Base-by-base conservation (phyloP, 64 coral and sea anemone species). In the Pachyseris speciosa region DNA sequence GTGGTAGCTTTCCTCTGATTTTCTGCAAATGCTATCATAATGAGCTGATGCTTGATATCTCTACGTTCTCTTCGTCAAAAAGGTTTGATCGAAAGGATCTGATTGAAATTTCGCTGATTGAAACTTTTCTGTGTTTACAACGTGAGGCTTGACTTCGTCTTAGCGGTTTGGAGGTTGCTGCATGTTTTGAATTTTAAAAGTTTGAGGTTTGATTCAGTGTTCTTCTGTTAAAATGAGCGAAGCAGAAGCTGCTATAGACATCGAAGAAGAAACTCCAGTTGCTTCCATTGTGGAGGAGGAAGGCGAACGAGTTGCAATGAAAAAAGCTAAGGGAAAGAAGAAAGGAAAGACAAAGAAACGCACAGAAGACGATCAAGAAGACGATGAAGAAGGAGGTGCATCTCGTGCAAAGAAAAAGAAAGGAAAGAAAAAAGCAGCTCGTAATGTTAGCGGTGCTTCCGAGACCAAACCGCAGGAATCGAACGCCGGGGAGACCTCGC, bases 321-420 rank as follows among this genome's bases (percentile, higher is more conserved):
- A 30, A 33, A 81, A 61, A 16, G 17, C 27, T 11, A 72, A 87
- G 17, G 88, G 17, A 15, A 90, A 90, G 47, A 90, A 78, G 59
- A 78, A 90, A 51, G 75, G 31, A 7, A 90, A 90, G 44, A 2
- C 28, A 25, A 88, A 75, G 39, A 75, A 32, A 4, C 36, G 17
- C 10, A 75, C n/a, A 47, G 74, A 88, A 13, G 45, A 37, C 20
- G 33, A 55, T 30, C 27, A 13, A 20, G 37, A 63, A 9, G 86
- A 89, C n/a, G 47, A 40, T 6, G 53, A 61, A 25, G 77, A 41
- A 24, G 53, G 9, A 41, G 30, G 9, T 39, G 0, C 5, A n/a
- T 40, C 53, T 40, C 32, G 51, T 63, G 17, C 32, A 71, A 71
- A 71, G 67, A 81, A 81, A 37, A 81, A 61, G 77, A 81, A 81